These are phyloP conservation scores for Diorhabda sublineata DNA, from an alignment of 1,140 invertebrate species.

Conservation along the genomic window DNA sequence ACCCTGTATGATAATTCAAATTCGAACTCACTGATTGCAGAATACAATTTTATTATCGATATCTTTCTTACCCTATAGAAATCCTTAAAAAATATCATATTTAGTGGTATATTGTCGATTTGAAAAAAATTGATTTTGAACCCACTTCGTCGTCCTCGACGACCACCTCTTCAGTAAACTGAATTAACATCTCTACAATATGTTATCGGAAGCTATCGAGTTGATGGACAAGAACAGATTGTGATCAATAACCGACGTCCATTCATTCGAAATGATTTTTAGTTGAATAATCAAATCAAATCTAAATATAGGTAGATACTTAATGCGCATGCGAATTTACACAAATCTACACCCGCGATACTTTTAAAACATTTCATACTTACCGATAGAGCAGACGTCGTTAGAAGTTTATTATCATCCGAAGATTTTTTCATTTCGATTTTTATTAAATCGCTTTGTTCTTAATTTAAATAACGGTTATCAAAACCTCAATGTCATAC, in stretches of 20 bases:
- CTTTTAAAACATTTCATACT: too few relatives aligned
- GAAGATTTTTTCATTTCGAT: too few relatives aligned
- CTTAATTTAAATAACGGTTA: too few relatives aligned
- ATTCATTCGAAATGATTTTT: neutral
- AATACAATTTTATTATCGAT: neutral
- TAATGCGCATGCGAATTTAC: too few relatives aligned
- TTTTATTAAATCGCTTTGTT: too few relatives aligned
- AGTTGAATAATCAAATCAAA: constrained; percentile 3
- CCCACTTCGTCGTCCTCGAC: neutral
- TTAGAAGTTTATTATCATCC: too few relatives aligned
- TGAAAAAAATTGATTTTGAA: neutral
- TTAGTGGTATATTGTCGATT: neutral
- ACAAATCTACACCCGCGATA: too few relatives aligned
- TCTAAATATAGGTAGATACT: neutral
- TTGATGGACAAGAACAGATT: neutral
- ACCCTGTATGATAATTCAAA: neutral
- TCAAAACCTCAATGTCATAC: too few relatives aligned
- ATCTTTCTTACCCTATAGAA: neutral
- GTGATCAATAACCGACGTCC: neutral
- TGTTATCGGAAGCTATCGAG: neutral
- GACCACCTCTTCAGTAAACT: neutral
- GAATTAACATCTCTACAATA: neutral
- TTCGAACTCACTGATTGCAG: neutral
- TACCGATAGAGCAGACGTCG: too few relatives aligned
- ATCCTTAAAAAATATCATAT: neutral